These are phyloP conservation scores for Strigamia crassipes DNA, from an alignment of 2,888 invertebrate genomes.

Conservation along the genomic window DNA sequence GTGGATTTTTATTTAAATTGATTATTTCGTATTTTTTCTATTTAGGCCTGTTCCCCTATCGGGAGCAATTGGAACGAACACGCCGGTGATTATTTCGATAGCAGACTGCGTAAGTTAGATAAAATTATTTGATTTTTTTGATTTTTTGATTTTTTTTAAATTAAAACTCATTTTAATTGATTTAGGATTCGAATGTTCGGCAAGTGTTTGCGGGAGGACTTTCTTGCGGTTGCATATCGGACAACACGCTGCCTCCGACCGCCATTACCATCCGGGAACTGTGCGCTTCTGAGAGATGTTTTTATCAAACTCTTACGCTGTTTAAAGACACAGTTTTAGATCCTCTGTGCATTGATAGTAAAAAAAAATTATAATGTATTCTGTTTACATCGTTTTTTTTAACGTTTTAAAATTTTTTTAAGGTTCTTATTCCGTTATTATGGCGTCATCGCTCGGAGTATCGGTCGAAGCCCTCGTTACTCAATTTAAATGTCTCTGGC, in stretches of 20 bases:
- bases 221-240: slow-evolving; percentile 55
- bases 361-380: neutral
- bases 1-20: neutral
- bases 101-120: slow-evolving; percentile 62
- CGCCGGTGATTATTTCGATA: slow-evolving; percentile 68
- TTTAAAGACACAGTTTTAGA: slow-evolving; percentile 53
- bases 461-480: slow-evolving; percentile 45
- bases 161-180: neutral
- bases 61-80: slow-evolving; percentile 67
- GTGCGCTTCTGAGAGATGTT: slow-evolving; percentile 55
- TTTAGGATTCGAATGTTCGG: slow-evolving; percentile 56
- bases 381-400: neutral
- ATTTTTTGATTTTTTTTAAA: neutral
- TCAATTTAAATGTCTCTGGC: slow-evolving; percentile 41
- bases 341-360: slow-evolving; percentile 55
- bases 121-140: neutral
- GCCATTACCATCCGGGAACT: slow-evolving; percentile 56
- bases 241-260: slow-evolving; percentile 52
- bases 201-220: slow-evolving; percentile 57
- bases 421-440: slow-evolving; percentile 33
- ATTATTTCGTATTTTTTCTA: neutral
- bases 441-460: slow-evolving; percentile 38
- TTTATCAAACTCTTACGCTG: slow-evolving; percentile 54
- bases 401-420: too few species aligned
- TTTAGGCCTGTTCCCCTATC: slow-evolving; percentile 41